Evolutionary conservation across 2,888 invertebrate genomes (phyloP), one percentile per base, ranked within the genome.

Genomic region (Pterobdella sp.): DNA sequence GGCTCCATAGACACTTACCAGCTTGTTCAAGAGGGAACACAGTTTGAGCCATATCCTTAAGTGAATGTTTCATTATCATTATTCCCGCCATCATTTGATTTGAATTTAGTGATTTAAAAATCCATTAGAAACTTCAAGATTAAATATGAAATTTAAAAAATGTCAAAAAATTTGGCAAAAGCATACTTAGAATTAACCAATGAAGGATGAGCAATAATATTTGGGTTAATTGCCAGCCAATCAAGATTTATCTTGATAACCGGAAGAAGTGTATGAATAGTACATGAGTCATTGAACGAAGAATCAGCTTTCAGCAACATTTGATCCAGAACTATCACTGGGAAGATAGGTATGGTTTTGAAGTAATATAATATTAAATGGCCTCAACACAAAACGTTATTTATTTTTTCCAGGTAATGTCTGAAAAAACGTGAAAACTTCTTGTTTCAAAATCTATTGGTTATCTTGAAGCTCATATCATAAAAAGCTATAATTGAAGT

Each of bases 11-110:
- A 22, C 26, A 22, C 4, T 34, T 4, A 65, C 4, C 31, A 65
- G 4, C 65, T 65, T 65, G 65, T 65, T 65, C 31, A 65, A 32
- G 7, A 65, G 65, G 14, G 22, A 31, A 34, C 65, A 65, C 34
- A 65, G 34, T 34, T 34, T 32, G 18, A n/a, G 22, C 65, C 65
- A 65, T 22, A 32, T 3, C 65, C 65, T 65, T 3, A 18, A 65
- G n/a, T 22, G 4, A 56, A 4, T 14, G 26, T 22, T 14, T 26
- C n/a, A 18, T 26, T 56, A 56, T 56, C n/a, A 56, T 56, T 56
- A 56, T 56, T 56, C 18, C 26, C 26, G n/a, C n/a, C 26, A 56
- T 56, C 26, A 22, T 56, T 56, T n/a, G n/a, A n/a, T n/a, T n/a
- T n/a, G n/a, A n/a, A n/a, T n/a, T n/a, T n/a, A n/a, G n/a, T n/a